Percentiles rank a stretch among this genome's conserved stretches.
These are phyloP conservation scores for Dicentrarchus labrax DNA, from an alignment of 2,113 vertebrate genomes.

Conservation along the genomic window DNA sequence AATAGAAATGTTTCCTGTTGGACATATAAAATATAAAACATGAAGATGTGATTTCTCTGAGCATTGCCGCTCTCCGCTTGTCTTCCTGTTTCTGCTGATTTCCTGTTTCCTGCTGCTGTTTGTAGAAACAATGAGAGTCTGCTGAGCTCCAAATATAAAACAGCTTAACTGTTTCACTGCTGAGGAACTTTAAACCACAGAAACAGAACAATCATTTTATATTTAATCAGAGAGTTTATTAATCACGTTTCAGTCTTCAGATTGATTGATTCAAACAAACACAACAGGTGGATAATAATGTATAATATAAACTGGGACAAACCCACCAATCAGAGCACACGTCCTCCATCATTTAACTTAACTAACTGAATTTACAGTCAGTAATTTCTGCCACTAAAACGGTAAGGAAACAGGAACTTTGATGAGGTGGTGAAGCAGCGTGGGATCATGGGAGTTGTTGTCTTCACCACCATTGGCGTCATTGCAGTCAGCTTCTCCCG, in stretches of 20 bases:
- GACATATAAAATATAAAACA: background rate
- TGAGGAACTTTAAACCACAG: too few relatives aligned
- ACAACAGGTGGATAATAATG: background rate
- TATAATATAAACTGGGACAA: background rate
- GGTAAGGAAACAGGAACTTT: too few relatives aligned
- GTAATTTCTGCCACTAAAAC: too few relatives aligned
- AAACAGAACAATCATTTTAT: too few relatives aligned
- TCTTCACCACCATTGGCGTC: too few relatives aligned
- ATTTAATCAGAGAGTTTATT: background rate
- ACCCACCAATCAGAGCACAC: background rate
- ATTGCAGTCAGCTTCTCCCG: too few relatives aligned
- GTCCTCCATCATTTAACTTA: too few relatives aligned
- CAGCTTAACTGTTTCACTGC: background rate
- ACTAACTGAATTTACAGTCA: too few relatives aligned
- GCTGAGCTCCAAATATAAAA: background rate
- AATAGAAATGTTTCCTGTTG: background rate
- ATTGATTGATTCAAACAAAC: background rate
- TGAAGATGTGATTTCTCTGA: background rate
- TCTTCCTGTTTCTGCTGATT: background rate
- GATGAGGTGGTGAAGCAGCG: too few relatives aligned
- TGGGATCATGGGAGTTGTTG: too few relatives aligned
- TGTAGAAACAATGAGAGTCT: conserved; percentile 14
- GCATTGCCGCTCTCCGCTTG: background rate
- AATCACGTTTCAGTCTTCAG: background rate
- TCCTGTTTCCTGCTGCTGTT: conserved; percentile 30